A percentile compares a stretch with the other conserved stretches of the same genome.
These are phyloP conservation scores for Intellagama lesueurii DNA, from an alignment of 2,797 vertebrate genomes.

Conservation along the genomic window DNA sequence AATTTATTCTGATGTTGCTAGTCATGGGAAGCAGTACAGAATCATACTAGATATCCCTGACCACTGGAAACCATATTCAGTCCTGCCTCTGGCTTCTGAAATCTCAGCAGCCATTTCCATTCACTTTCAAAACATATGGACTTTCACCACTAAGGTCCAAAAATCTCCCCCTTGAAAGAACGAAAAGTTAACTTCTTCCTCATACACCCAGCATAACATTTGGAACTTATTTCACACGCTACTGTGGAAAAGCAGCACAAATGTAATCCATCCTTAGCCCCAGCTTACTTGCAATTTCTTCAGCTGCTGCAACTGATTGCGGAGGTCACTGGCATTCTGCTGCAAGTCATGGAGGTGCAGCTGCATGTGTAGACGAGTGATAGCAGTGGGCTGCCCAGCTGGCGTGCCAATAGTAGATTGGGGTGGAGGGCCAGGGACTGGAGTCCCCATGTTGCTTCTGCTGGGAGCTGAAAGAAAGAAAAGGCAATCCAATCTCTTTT, in stretches of 20 bases:
- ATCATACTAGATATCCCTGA: not conserved
- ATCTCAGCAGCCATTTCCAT: not conserved
- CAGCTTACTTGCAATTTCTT: slow-evolving; percentile 90
- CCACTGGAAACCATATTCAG: not conserved
- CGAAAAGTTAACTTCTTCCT: not conserved
- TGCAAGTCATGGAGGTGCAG: slow-evolving; percentile 94
- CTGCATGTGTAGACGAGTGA: slow-evolving; percentile 92
- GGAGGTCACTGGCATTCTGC: slow-evolving; percentile 92
- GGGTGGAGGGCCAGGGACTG: slow-evolving; percentile 81
- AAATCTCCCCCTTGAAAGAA: not conserved
- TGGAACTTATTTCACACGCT: not conserved
- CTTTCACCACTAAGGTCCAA: not conserved
- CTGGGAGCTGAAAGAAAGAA: slow-evolving; percentile 80
- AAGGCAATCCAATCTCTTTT: not conserved
- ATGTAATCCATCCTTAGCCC: not conserved
- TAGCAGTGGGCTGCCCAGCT: slow-evolving; percentile 81
- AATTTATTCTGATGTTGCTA: slow-evolving; percentile 5
- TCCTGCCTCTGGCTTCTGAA: not conserved
- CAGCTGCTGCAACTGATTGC: slow-evolving; percentile 92
- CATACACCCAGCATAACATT: not conserved
- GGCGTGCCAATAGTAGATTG: slow-evolving; percentile 75
- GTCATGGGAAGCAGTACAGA: not conserved
- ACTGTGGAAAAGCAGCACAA: not conserved
- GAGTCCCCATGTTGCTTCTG: slow-evolving; percentile 85
- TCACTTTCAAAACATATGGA: not conserved